Base-by-base conservation (phyloP, 2,888 invertebrate genomes). In the Xanthorhoe designata region DNA sequence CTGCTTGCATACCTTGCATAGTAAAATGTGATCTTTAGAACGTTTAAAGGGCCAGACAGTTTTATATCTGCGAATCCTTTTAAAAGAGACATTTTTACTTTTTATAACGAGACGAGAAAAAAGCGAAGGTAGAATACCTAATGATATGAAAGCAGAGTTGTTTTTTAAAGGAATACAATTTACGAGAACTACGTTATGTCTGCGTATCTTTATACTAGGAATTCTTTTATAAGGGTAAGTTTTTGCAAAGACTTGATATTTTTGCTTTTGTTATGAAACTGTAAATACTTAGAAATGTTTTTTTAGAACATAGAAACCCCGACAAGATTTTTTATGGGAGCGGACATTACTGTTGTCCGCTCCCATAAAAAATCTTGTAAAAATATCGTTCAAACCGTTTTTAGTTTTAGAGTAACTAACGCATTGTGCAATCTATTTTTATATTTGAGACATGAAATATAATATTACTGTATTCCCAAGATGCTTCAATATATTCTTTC, bases 1-100 rank as follows among this genome's bases (percentile, higher is more conserved):
- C 49, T 49, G 58, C 62, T 59, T 61, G 56, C 57, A 61, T 61
- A 56, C 59, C 58, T 66, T 32, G 61, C 51, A 52, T 65, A 61
- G 35, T 45, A 50, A 61, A 63, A 63, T 60, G 52, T 67, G 63
- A 67, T 53, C 63, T 57, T 8, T n/a, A 13, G 57, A 61, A 49
- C 29, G 49, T 60, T 55, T 51, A 50, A 24, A 61, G 24, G 18
- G 15, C 51, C n/a, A 45, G 35, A 58, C 42, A 38, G 24, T 61
- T 61, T 61, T 60, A 32, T 61, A 42, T 65, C 47, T 49, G 17
- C 9, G 29, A 60, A 53, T 45, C 64, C 53, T 58, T 52, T 54
- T 47, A 18, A 13, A 24, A 15, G 9, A 35, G 49, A 59, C 38
- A 13, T 54, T 54, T 61, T 61, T 61, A 58, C 38, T 10, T 42